A percentile compares a stretch with the other conserved stretches of the same genome.
Conservation (phyloP, 2,113 vertebrate species). For the Dipodomys spectabilis region DNA sequence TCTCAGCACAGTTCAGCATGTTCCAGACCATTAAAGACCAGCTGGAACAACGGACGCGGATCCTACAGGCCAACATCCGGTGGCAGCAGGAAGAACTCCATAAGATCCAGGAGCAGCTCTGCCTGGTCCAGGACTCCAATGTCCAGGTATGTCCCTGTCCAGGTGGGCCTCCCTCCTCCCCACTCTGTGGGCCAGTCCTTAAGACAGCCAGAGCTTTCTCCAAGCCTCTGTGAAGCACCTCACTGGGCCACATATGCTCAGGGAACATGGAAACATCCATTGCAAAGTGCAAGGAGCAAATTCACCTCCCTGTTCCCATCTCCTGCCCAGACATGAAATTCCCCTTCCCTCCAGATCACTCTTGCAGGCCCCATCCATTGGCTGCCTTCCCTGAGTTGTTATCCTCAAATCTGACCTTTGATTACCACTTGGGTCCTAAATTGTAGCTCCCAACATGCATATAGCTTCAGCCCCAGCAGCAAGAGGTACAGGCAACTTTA, state of each 20-base stretch:
- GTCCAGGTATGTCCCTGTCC: constrained; percentile 80
- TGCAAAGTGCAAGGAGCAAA: background rate
- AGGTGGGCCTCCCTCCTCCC: fast-evolving
- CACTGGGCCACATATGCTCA: background rate
- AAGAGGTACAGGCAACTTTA: background rate
- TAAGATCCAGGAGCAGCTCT: constrained; percentile 90
- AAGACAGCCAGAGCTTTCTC: background rate
- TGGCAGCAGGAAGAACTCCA: constrained; percentile 91
- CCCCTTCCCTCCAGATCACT: background rate
- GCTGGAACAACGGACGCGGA: constrained; percentile 87
- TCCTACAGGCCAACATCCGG: constrained; percentile 89
- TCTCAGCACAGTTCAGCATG: constrained; percentile 87
- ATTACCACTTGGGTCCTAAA: background rate
- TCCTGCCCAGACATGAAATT: background rate
- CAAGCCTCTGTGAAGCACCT: background rate
- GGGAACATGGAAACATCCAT: background rate
- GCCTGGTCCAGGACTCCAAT: constrained; percentile 88
- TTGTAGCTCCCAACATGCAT: too few relatives aligned
- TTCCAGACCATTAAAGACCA: constrained; percentile 90
- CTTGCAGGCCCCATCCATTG: too few relatives aligned
- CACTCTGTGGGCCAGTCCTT: background rate
- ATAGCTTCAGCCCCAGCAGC: background rate
- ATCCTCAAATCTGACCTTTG: background rate
- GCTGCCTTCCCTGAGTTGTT: background rate
- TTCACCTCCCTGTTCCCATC: background rate